Conservation (phyloP, 2,797 vertebrate genomes). For the Lacerta agilis region DNA sequence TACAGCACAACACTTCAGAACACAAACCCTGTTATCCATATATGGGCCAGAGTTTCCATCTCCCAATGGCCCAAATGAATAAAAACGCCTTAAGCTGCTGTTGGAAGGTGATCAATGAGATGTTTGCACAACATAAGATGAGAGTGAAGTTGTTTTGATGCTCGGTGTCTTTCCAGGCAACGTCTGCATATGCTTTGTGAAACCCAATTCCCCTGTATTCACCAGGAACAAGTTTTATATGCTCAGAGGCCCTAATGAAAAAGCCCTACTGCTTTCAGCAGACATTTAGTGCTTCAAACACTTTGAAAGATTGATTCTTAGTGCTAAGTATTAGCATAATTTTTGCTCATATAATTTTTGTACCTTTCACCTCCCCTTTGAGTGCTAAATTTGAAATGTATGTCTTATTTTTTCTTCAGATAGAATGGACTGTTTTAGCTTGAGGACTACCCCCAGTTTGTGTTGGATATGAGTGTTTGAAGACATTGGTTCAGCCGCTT, state of each 20-base stretch:
- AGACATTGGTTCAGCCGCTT: constrained; percentile 21
- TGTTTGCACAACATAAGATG: neutral
- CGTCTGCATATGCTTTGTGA: neutral
- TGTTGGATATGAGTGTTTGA: neutral
- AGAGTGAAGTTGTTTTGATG: neutral
- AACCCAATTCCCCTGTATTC: neutral
- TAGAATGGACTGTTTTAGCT: neutral
- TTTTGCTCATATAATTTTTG: neutral
- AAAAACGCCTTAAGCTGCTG: neutral
- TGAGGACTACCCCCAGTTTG: neutral
- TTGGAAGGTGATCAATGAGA: neutral
- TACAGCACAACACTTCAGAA: no score
- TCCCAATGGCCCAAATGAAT: neutral
- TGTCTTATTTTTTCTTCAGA: neutral
- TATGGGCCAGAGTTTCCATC: no score
- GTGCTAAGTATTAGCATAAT: neutral
- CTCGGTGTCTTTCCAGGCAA: neutral
- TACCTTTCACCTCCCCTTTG: neutral
- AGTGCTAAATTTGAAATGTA: neutral
- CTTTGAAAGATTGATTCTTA: neutral
- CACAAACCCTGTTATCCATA: no score
- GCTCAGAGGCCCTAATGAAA: neutral
- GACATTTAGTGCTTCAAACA: neutral
- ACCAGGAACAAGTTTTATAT: neutral
- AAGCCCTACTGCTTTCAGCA: neutral